A percentile compares a stretch with the other conserved stretches of the same genome.
Evolutionary conservation across 2,797 vertebrate species (phyloP).

Genomic region (Pelodytes ibericus): DNA sequence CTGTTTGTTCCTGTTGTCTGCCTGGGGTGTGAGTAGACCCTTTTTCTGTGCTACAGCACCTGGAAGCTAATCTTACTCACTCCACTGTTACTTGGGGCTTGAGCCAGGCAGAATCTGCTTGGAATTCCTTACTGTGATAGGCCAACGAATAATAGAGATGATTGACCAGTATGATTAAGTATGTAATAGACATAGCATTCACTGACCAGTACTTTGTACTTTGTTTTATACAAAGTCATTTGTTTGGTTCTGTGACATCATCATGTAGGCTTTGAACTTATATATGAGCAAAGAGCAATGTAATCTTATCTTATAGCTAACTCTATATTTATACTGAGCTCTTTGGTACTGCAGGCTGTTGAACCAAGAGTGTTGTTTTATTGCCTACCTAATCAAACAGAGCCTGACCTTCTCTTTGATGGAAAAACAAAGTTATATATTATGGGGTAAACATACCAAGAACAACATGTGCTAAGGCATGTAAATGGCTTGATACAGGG

Average conservation of each 20-base stretch:
- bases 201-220: slow-evolving; percentile 24
- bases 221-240: slow-evolving; percentile 6
- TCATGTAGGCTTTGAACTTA: slow-evolving; percentile 34
- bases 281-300: slow-evolving; percentile 44
- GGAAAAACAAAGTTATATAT: slow-evolving; percentile 4
- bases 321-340: slow-evolving; percentile 12
- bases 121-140: no score
- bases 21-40: no score
- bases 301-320: slow-evolving; percentile 38
- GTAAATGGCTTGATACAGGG: no score
- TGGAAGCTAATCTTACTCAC: no score
- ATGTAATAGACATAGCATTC: not conserved
- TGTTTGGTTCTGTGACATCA: slow-evolving; percentile 17
- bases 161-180: not conserved
- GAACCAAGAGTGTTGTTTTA: slow-evolving; percentile 15
- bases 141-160: not conserved
- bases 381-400: slow-evolving; percentile 11
- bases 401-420: slow-evolving; percentile 2
- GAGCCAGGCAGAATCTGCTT: no score
- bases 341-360: slow-evolving; percentile 8
- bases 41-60: no score
- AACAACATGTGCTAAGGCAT: slow-evolving; percentile 2
- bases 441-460: not conserved
- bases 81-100: no score
- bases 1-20: no score